Conservation (phyloP, 2,797 vertebrate genomes). For the Danio choprae region DNA sequence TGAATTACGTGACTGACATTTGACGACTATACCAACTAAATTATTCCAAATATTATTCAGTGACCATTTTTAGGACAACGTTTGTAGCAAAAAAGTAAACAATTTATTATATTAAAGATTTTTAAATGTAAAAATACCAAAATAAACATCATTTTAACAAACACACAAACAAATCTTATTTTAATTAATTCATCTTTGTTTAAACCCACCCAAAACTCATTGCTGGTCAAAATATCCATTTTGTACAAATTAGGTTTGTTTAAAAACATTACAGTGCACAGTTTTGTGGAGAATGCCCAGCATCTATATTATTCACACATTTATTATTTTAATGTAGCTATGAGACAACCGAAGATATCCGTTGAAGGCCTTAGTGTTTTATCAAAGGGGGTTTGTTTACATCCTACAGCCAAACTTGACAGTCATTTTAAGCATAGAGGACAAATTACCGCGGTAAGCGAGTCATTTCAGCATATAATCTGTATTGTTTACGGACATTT, state of each 20-base stretch:
- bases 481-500: neutral
- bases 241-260: neutral
- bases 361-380: constrained; percentile 2
- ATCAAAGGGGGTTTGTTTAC: constrained; percentile 36
- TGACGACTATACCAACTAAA: too few relatives aligned
- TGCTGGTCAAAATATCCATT: neutral
- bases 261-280: neutral
- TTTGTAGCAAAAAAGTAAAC: too few relatives aligned
- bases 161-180: neutral
- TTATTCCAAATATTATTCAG: too few relatives aligned
- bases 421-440: constrained; percentile 30
- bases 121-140: neutral
- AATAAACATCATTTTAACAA: neutral
- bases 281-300: neutral
- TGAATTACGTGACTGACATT: too few relatives aligned
- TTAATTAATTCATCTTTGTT: too few relatives aligned
- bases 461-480: neutral
- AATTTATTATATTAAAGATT: neutral
- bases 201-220: too few relatives aligned
- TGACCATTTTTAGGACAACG: too few relatives aligned
- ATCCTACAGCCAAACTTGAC: constrained; percentile 39
- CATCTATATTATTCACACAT: neutral
- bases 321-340: neutral
- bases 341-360: neutral
- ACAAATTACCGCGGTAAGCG: neutral